Conservation (phyloP, 1,140 invertebrate genomes). For the Drosophila guanche region DNA sequence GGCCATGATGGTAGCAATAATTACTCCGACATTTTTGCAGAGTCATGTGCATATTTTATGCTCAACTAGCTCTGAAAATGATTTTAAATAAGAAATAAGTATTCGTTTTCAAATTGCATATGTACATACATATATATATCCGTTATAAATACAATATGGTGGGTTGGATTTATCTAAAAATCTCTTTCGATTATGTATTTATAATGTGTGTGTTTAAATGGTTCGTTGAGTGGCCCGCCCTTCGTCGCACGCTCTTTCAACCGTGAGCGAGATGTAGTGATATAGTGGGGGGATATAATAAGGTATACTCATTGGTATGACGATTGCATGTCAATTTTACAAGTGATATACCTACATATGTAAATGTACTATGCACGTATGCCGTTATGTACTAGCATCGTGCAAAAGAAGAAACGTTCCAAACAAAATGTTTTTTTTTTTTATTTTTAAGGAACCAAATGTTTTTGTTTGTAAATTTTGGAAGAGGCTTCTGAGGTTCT, state of each 20-base stretch:
- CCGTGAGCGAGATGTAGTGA: conserved; percentile 2
- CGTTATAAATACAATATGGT: background rate
- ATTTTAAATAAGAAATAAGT: conserved; percentile 6
- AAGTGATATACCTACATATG: too few species aligned
- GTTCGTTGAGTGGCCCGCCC: conserved; percentile 27
- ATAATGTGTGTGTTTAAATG: conserved; percentile 56
- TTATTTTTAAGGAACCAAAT: too few species aligned
- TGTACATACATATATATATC: conserved; percentile 10
- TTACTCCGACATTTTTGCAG: background rate
- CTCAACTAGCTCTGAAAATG: conserved; percentile 57
- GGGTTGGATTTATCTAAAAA: conserved; percentile 18
- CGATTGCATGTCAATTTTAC: too few species aligned
- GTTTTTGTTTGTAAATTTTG: too few species aligned
- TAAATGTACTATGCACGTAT: too few species aligned
- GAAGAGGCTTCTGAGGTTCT: too few species aligned
- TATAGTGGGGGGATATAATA: background rate
- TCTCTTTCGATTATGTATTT: conserved; percentile 25
- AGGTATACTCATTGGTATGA: too few species aligned
- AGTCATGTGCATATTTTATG: conserved; percentile 35
- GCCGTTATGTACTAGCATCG: too few species aligned
- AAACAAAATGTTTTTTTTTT: too few species aligned
- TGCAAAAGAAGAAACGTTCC: too few species aligned
- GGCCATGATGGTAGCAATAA: background rate
- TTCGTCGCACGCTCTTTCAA: conserved; percentile 4
- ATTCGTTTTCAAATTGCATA: background rate